Evolutionary conservation across 2,888 invertebrate genomes (phyloP).

Genomic region (Eupithecia insigniata): DNA sequence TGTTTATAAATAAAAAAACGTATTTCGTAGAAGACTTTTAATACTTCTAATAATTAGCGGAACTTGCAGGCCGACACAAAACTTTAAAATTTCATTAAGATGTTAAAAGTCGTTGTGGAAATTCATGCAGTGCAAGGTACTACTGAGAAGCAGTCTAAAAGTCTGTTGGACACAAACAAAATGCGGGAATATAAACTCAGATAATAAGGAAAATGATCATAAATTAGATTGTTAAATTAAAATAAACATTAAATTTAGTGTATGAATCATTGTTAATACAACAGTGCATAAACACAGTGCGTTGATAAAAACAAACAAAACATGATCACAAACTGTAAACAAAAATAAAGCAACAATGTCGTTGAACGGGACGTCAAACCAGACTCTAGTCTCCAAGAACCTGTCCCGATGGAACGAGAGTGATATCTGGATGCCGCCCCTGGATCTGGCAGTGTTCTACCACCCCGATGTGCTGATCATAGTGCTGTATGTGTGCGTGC

Average conservation of each 20-base stretch:
- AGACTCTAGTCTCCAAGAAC: slow-evolving; percentile 40
- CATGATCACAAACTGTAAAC: background rate
- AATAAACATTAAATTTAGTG: background rate
- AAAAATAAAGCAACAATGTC: slow-evolving; percentile 21
- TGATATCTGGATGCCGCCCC: slow-evolving; percentile 54
- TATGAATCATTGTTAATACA: background rate
- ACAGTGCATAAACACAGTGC: background rate
- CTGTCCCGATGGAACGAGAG: slow-evolving; percentile 24
- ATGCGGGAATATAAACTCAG: background rate
- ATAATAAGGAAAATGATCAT: background rate
- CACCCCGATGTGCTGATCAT: slow-evolving; percentile 82
- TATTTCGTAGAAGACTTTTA: background rate
- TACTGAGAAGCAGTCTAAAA: background rate
- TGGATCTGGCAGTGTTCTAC: slow-evolving; percentile 74
- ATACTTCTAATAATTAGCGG: too few species aligned
- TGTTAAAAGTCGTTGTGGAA: background rate
- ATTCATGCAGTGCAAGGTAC: background rate
- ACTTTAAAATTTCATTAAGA: background rate
- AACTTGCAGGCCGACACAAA: too few species aligned
- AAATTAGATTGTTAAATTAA: background rate
- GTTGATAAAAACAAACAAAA: background rate
- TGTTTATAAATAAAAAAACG: background rate
- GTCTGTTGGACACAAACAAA: background rate
- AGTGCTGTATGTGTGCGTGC: slow-evolving; percentile 86
- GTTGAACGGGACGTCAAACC: slow-evolving; percentile 18